phyloP scores from a whole-genome alignment of 2,113 vertebrate genomes.

The Solenodon paradoxus region DNA sequence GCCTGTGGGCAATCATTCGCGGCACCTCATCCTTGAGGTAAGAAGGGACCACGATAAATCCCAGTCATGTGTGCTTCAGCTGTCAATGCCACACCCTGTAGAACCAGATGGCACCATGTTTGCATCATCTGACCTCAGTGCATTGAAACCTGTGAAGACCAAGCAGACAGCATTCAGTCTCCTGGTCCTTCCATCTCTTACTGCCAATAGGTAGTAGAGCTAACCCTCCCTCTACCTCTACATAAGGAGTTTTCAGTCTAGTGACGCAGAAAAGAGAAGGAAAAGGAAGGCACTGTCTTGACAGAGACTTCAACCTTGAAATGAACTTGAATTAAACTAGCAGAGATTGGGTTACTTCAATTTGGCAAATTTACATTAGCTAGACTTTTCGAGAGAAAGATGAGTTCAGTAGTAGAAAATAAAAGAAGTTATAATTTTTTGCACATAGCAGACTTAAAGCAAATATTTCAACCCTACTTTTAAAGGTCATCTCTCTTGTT shows the following conservation, averaged over 20 bases:
- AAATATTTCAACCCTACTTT: slow-evolving; percentile 10
- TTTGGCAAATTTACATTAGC: slow-evolving; percentile 48
- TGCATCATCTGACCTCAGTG: neutral
- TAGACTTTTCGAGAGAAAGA: slow-evolving; percentile 45
- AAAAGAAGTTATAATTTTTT: slow-evolving; percentile 18
- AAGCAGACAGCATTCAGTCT: neutral
- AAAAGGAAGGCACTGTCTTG: neutral
- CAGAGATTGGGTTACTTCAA: slow-evolving; percentile 39
- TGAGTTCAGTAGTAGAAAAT: neutral
- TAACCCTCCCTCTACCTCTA: neutral
- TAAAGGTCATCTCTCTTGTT: slow-evolving; percentile 24
- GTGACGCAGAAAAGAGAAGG: neutral
- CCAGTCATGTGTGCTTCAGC: neutral
- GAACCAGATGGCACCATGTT: neutral
- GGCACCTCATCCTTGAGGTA: neutral
- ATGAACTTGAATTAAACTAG: slow-evolving; percentile 47
- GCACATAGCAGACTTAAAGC: neutral
- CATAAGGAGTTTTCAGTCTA: neutral
- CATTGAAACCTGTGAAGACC: neutral
- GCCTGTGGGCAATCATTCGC: neutral
- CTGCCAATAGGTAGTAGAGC: neutral
- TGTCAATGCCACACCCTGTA: neutral
- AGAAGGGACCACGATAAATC: neutral
- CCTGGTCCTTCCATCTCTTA: neutral
- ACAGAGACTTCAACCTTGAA: neutral